Conservation (phyloP, 1,140 invertebrate species). For the Scaptomyza pallida region DNA sequence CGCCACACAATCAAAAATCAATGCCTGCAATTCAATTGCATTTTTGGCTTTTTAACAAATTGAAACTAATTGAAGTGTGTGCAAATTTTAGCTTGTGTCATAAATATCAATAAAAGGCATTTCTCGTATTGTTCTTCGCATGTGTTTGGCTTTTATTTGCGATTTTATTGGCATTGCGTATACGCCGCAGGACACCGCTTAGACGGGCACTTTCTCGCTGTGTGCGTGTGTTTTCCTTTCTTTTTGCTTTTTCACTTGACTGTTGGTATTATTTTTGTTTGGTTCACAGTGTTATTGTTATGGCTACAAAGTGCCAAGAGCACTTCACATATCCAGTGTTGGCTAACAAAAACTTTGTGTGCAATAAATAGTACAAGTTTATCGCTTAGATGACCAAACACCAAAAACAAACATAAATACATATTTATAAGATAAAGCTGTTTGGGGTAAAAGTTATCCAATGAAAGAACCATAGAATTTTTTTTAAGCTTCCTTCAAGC, state of each 20-base stretch:
- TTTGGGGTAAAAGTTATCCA: not conserved
- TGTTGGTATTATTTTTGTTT: constrained; percentile 39
- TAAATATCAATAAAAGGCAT: constrained; percentile 75
- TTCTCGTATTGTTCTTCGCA: constrained; percentile 45
- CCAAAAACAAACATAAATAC: constrained; percentile 2
- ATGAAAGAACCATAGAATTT: not conserved
- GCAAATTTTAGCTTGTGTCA: constrained; percentile 63
- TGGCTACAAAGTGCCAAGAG: constrained; percentile 44
- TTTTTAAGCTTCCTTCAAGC: not conserved
- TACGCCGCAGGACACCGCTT: constrained; percentile 56
- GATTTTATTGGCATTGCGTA: constrained; percentile 62
- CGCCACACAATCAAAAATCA: constrained; percentile 66
- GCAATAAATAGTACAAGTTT: constrained; percentile 29
- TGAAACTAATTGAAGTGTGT: constrained; percentile 77
- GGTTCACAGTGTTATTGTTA: constrained; percentile 37
- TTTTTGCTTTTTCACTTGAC: constrained; percentile 31
- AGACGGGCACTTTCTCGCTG: too few relatives aligned
- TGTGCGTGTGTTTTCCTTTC: constrained; percentile 10
- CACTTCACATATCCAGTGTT: constrained; percentile 35
- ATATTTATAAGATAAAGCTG: constrained; percentile 1
- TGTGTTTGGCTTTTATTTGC: constrained; percentile 24
- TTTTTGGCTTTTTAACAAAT: constrained; percentile 63
- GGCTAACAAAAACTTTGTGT: constrained; percentile 30
- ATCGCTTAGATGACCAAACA: too few relatives aligned
- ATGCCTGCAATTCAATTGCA: constrained; percentile 53